Conservation (phyloP, 2,888 invertebrate genomes). For the Pecten maximus region DNA sequence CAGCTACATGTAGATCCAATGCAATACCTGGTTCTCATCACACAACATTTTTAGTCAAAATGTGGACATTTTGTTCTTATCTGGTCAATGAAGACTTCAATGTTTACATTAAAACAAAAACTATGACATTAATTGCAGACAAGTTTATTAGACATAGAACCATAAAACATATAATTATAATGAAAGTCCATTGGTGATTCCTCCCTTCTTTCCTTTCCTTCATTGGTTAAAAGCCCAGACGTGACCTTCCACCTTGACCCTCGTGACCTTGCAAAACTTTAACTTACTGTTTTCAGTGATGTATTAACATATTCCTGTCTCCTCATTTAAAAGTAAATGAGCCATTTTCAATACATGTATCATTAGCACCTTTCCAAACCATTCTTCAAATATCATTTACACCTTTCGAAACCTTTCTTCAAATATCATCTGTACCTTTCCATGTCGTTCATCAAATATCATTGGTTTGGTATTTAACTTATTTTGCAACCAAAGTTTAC, state of each 20-base stretch:
- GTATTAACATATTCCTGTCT: too few relatives aligned
- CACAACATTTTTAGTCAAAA: too few relatives aligned
- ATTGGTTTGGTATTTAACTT: not conserved
- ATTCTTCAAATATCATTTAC: not conserved
- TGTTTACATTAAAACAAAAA: not conserved
- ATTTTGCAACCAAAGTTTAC: slow-evolving; percentile 3
- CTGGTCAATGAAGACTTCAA: not conserved
- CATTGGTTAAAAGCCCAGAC: not conserved
- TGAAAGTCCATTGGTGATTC: slow-evolving; percentile 16
- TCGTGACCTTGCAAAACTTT: not conserved
- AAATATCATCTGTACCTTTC: not conserved
- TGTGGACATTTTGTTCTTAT: too few relatives aligned
- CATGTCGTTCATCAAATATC: not conserved
- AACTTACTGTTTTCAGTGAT: too few relatives aligned
- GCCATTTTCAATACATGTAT: too few relatives aligned
- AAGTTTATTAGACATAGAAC: not conserved
- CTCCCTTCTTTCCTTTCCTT: not conserved
- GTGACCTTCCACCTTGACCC: not conserved
- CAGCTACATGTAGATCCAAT: too few relatives aligned
- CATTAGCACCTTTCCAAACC: too few relatives aligned
- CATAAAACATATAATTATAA: not conserved
- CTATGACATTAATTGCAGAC: not conserved
- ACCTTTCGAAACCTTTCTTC: not conserved
- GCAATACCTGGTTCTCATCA: too few relatives aligned
- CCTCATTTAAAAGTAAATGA: too few relatives aligned